A percentile compares a stretch with the other conserved stretches of the same genome.
phyloP scores from a whole-genome alignment of 2,888 invertebrate species.

The Conus canariensis region DNA sequence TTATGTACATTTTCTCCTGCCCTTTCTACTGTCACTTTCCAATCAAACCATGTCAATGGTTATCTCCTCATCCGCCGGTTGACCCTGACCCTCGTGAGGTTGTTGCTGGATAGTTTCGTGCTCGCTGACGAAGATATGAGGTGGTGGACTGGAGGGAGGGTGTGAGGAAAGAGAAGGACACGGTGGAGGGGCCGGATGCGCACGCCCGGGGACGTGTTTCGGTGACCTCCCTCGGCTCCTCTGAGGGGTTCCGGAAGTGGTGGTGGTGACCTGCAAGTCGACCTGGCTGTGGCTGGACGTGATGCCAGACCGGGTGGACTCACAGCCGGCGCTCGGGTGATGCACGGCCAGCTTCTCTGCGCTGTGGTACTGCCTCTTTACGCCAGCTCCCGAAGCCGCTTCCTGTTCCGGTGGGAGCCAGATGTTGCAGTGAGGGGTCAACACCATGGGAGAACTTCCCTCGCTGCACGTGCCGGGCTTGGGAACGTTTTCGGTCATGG shows the following conservation, averaged over 20 bases:
- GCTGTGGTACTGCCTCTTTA: not conserved
- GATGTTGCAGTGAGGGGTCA: not conserved
- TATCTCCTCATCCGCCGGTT: not conserved
- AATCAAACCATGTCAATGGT: constrained; percentile 8
- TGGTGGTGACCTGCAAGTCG: not conserved
- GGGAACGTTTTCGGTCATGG: not conserved
- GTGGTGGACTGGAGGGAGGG: not conserved
- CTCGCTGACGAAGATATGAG: constrained; percentile 6
- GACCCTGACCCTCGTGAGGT: not conserved
- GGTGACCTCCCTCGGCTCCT: not conserved
- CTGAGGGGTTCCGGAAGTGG: not conserved
- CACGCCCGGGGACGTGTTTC: not conserved
- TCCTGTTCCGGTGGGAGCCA: not conserved
- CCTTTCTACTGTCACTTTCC: not conserved
- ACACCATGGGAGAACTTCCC: constrained; percentile 1
- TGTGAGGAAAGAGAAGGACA: not conserved
- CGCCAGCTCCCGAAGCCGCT: not conserved
- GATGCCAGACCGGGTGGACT: not conserved
- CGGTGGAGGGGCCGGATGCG: not conserved
- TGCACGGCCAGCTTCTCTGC: not conserved
- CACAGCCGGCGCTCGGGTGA: not conserved
- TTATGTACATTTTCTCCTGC: too few species aligned
- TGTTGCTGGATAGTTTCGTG: not conserved
- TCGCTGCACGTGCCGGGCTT: not conserved
- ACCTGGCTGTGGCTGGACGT: not conserved